Base-by-base conservation (phyloP, 2,113 vertebrate genomes). In the Martes martes region DNA sequence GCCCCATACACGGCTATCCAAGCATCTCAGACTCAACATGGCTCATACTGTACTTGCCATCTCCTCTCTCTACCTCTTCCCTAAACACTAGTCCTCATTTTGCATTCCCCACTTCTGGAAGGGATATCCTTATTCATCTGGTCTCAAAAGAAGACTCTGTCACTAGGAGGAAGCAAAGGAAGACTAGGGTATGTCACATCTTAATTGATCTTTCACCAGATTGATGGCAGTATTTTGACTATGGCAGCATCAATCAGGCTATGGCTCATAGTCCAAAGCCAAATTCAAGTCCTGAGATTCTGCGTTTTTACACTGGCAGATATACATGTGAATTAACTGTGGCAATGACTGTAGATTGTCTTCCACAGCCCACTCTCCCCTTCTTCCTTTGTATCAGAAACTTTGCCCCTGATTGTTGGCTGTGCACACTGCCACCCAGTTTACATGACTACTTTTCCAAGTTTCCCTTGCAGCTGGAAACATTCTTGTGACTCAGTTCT, bases 371-470 rank as follows among this genome's bases (percentile, higher is more conserved):
- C 55, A 55, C 61, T 88, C 33, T 80, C 59, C 23, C 36, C 15
- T 94, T 89, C 26, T 50, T 81, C 82, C 36, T 90, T 86, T 71
- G 42, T 78, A 76, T 93, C 80, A 96, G 61, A 95, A 94, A 93
- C 7, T 1, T 42, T 67, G 33, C 10, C 31, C 15, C 39, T 33
- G 50, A 63, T 63, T 71, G 39, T 81, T 65, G 59, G 81, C 24
- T 91, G n/a, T 78, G 65, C 21, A 87, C 39, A n/a, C 74, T 90
- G 65, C 21, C 45, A 83, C 7, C 24, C 33, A 87, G 45, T 91
- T 82, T 87, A 78, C 55, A 78, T 93, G 33, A 87, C 26, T 63
- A 26, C 6, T 78, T 78, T 82, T 42, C n/a, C 14, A 83, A 87
- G 33, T 23, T 85, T 86, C 73, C 39, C 42, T 74, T 95, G 85